Evolutionary conservation across 2,797 vertebrate species (phyloP).

Genomic region (Furcifer pardalis): DNA sequence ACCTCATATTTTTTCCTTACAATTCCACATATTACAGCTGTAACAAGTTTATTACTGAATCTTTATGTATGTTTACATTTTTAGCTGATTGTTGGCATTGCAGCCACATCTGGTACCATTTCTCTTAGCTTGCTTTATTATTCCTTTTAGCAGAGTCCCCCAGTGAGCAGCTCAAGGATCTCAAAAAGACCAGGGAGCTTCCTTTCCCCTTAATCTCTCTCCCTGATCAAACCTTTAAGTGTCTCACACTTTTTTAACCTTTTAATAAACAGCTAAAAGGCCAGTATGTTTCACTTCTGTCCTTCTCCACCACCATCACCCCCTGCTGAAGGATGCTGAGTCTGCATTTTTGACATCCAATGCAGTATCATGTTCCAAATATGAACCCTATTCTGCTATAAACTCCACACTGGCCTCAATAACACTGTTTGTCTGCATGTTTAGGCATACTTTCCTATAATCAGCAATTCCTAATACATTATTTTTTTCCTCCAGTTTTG

Average conservation of each 20-base stretch:
- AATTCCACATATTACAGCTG: constrained; percentile 62
- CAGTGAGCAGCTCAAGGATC: constrained; percentile 57
- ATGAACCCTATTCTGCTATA: constrained; percentile 36
- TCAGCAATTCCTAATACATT: background rate
- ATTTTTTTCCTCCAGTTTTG: background rate
- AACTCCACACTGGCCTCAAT: constrained; percentile 26
- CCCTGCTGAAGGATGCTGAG: constrained; percentile 19
- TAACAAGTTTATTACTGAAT: constrained; percentile 67
- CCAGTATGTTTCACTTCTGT: constrained; percentile 36
- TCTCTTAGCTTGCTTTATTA: constrained; percentile 68
- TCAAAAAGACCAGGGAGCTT: constrained; percentile 37
- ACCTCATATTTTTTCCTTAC: constrained; percentile 57
- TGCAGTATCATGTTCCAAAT: constrained; percentile 12
- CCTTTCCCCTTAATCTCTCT: constrained; percentile 22
- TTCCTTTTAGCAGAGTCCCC: constrained; percentile 54
- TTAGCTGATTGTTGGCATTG: constrained; percentile 70
- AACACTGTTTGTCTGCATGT: constrained; percentile 4
- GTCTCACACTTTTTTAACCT: constrained; percentile 50
- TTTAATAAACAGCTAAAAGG: constrained; percentile 49
- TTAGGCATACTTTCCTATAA: background rate
- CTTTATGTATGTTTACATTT: constrained; percentile 69
- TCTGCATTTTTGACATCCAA: constrained; percentile 41
- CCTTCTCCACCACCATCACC: background rate
- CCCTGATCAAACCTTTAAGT: constrained; percentile 20
- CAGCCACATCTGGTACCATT: constrained; percentile 75